phyloP scores from a whole-genome alignment of 2,888 invertebrate genomes.

The Actias luna region DNA sequence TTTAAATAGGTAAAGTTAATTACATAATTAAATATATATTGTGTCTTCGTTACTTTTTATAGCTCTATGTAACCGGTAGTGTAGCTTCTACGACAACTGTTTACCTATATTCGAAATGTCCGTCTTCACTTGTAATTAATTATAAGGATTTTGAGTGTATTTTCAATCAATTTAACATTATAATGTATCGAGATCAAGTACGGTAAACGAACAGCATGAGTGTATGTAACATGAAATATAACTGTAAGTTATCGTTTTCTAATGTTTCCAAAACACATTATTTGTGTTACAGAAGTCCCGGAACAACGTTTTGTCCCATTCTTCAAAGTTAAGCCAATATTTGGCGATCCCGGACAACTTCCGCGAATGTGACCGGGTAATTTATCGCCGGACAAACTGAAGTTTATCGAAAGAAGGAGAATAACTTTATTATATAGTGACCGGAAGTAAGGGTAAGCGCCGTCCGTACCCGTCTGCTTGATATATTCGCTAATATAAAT shows the following conservation, averaged over 20 bases:
- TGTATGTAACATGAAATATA: neutral
- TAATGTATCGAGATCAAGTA: neutral
- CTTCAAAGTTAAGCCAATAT: constrained; percentile 80
- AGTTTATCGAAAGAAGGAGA: constrained; percentile 81
- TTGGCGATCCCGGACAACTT: constrained; percentile 62
- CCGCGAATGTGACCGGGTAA: constrained; percentile 72
- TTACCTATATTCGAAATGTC: neutral
- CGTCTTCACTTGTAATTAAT: neutral
- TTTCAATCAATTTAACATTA: neutral
- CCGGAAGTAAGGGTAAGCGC: constrained; percentile 65
- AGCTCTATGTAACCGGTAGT: neutral
- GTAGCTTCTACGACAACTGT: neutral
- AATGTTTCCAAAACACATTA: constrained; percentile 28
- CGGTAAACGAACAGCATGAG: neutral
- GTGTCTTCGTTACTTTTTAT: neutral
- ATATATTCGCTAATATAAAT: constrained; percentile 45
- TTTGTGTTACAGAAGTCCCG: constrained; percentile 57
- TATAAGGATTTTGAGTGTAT: neutral
- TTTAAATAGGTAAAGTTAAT: neutral
- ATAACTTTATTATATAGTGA: constrained; percentile 82
- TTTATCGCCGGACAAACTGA: constrained; percentile 78
- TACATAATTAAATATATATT: neutral
- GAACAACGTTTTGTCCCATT: constrained; percentile 52
- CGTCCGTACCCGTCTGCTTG: constrained; percentile 32
- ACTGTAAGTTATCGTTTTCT: constrained; percentile 10